Conservation (phyloP, 2,113 vertebrate genomes). For the Boulengerochromis microlepis region DNA sequence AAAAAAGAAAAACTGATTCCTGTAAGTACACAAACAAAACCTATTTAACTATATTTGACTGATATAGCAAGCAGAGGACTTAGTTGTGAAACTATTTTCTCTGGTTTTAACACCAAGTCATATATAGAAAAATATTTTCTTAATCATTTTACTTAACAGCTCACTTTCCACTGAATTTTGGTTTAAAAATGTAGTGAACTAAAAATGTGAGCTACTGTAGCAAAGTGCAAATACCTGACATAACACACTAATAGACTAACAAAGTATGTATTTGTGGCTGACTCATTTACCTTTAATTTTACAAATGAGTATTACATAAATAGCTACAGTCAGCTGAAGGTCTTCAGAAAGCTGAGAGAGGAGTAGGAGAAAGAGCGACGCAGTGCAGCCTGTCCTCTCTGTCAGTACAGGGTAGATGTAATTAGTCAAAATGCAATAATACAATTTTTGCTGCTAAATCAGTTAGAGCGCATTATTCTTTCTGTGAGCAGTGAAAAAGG, state of each 20-base stretch:
- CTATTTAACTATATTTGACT: background rate
- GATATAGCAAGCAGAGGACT: background rate
- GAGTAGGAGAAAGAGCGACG: background rate
- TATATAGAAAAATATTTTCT: background rate
- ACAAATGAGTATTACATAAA: conserved; percentile 24
- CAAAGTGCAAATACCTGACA: background rate
- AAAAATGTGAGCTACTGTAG: background rate
- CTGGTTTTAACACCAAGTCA: background rate
- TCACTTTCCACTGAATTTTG: background rate
- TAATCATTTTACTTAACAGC: background rate
- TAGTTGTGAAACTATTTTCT: background rate
- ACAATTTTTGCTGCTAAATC: conserved; percentile 62
- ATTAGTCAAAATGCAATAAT: conserved; percentile 66
- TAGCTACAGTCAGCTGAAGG: background rate
- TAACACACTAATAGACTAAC: background rate
- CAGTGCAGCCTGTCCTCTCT: background rate
- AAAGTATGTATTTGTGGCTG: background rate
- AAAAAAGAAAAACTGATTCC: background rate
- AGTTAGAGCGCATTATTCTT: conserved; percentile 38
- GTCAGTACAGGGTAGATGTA: conserved; percentile 30
- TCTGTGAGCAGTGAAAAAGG: conserved; percentile 40
- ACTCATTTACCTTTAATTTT: background rate
- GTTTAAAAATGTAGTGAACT: background rate
- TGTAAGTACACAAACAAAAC: background rate
- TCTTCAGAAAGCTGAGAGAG: background rate